Evolutionary conservation across 2,113 vertebrate species (phyloP).

Genomic region (Pomatostomus ruficeps): DNA sequence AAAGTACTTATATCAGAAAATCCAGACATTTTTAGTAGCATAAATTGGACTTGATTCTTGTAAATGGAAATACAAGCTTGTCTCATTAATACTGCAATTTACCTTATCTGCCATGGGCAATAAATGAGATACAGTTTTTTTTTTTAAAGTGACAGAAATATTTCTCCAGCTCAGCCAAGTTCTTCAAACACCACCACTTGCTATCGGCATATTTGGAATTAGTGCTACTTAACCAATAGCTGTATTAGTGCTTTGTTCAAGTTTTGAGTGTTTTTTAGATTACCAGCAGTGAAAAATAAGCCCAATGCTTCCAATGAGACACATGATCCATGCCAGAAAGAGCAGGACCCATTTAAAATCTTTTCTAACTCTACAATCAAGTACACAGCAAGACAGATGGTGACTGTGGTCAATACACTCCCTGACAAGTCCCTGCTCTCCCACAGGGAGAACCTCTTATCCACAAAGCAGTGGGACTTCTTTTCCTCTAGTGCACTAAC

Average conservation of each 20-base stretch:
- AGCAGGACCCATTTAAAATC: neutral
- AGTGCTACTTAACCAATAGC: neutral
- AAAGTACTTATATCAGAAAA: neutral
- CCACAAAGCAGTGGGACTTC: neutral
- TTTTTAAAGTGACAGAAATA: neutral
- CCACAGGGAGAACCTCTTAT: neutral
- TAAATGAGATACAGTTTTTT: neutral
- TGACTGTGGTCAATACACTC: rapidly evolving
- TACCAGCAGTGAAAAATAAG: neutral
- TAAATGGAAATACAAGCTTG: neutral
- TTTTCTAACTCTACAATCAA: neutral
- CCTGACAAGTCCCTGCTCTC: neutral
- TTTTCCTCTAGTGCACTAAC: neutral
- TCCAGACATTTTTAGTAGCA: neutral
- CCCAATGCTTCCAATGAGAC: neutral
- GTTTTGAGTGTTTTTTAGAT: neutral
- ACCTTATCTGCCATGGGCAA: neutral
- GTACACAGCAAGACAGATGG: neutral
- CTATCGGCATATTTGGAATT: neutral
- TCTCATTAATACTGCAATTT: neutral
- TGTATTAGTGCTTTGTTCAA: neutral
- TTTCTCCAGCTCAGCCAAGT: neutral
- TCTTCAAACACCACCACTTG: neutral
- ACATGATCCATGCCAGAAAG: neutral
- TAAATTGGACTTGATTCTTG: neutral